phyloP scores from a whole-genome alignment of 2,888 invertebrate genomes.

The Clusia tigrina region DNA sequence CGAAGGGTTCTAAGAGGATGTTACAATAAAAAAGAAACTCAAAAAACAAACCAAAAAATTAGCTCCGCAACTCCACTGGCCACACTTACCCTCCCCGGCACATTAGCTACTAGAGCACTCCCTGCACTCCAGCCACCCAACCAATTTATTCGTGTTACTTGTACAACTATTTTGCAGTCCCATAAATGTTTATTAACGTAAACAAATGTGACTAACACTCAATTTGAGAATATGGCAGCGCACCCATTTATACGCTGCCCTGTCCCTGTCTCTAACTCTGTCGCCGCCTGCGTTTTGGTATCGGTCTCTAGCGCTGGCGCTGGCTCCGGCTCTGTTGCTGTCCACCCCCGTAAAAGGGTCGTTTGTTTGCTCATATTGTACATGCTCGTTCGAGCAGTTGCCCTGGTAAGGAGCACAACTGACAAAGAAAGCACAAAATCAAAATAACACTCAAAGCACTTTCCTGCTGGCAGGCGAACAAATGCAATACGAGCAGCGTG shows the following conservation, averaged over 20 bases:
- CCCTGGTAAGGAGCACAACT: background rate
- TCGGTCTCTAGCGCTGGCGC: too few species aligned
- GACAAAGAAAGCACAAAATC: slow-evolving; percentile 6
- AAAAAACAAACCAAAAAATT: too few species aligned
- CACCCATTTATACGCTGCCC: background rate
- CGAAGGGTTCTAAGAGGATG: too few species aligned
- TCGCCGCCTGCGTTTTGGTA: too few species aligned
- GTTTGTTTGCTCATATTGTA: background rate
- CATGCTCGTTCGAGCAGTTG: background rate
- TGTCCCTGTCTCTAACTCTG: too few species aligned
- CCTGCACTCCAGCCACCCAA: background rate
- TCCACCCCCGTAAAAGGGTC: background rate
- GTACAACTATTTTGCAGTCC: too few species aligned
- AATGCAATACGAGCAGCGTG: background rate
- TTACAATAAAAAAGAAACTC: too few species aligned
- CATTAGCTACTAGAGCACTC: background rate
- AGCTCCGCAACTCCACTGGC: too few species aligned
- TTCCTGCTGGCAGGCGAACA: background rate
- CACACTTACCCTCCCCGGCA: background rate
- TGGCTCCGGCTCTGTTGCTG: background rate
- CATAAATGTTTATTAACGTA: slow-evolving; percentile 22
- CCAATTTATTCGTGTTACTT: too few species aligned
- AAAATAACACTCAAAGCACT: background rate
- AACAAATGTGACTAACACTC: slow-evolving; percentile 36
- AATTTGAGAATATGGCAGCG: slow-evolving; percentile 52